phyloP scores from a whole-genome alignment of 2,113 vertebrate genomes.

The Todiramphus chloris region DNA sequence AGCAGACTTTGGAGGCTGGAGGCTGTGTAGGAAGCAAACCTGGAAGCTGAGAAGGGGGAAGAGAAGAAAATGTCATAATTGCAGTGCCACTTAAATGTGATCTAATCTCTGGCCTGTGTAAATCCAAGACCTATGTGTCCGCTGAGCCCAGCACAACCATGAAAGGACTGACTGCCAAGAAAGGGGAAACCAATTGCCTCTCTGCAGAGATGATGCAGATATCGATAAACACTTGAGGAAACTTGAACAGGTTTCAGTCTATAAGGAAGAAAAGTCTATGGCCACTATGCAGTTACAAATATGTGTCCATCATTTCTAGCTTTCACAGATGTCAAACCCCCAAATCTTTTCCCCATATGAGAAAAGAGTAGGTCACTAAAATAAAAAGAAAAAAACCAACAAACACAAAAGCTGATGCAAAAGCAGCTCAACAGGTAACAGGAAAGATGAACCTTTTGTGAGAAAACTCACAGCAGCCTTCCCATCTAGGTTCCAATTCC shows the following conservation, averaged over 20 bases:
- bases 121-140: background rate
- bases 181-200: background rate
- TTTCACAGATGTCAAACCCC: background rate
- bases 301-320: background rate
- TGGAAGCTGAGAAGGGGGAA: background rate
- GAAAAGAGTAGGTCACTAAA: background rate
- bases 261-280: background rate
- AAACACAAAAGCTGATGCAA: background rate
- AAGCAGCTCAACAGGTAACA: background rate
- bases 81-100: background rate
- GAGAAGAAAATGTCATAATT: background rate
- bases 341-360: background rate
- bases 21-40: background rate
- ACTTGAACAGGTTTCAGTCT: background rate
- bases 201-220: background rate
- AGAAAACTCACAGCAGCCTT: background rate
- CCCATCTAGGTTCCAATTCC: background rate
- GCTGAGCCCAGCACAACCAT: background rate
- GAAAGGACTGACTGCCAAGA: background rate
- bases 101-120: background rate
- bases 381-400: background rate
- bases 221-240: background rate
- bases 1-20: background rate
- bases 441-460: background rate
- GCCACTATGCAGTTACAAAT: background rate